A percentile compares a stretch with the other conserved stretches of the same genome.
Conservation (phyloP, 2,888 invertebrate species). For the Plagodis pulveraria region DNA sequence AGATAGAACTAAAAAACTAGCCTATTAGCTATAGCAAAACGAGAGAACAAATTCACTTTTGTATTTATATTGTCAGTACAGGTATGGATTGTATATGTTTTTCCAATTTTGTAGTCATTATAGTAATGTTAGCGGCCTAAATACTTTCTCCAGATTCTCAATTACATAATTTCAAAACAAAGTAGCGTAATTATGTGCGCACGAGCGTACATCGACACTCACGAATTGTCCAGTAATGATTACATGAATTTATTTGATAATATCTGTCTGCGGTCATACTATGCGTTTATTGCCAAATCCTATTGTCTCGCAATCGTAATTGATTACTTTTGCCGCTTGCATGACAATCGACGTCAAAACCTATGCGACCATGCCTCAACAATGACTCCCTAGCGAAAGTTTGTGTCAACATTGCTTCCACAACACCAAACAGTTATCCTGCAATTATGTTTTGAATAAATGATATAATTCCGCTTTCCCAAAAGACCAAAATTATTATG, state of each 20-base stretch:
- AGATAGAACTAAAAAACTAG: no score
- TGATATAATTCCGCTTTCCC: constrained; percentile 16
- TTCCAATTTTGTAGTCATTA: not conserved
- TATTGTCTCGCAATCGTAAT: constrained; percentile 60
- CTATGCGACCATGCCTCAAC: constrained; percentile 5
- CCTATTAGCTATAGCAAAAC: no score
- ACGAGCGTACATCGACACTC: constrained; percentile 71
- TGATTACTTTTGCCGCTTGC: constrained; percentile 43
- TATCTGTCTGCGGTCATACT: constrained; percentile 52
- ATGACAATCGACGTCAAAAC: constrained; percentile 46
- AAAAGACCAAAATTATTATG: constrained; percentile 4
- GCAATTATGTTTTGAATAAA: constrained; percentile 7
- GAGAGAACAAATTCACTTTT: no score
- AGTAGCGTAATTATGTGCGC: constrained; percentile 63
- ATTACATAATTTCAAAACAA: constrained; percentile 39
- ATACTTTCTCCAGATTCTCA: constrained; percentile 35
- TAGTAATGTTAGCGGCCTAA: constrained; percentile 7
- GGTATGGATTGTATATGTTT: no score
- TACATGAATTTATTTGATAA: constrained; percentile 61
- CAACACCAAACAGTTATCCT: constrained; percentile 3
- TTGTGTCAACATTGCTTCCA: constrained; percentile 20
- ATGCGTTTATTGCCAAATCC: constrained; percentile 58
- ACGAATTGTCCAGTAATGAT: constrained; percentile 65
- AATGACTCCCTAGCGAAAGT: constrained; percentile 20
- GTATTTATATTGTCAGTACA: no score